phyloP scores from a whole-genome alignment of 2,797 vertebrate genomes.

The Diceros bicornis region DNA sequence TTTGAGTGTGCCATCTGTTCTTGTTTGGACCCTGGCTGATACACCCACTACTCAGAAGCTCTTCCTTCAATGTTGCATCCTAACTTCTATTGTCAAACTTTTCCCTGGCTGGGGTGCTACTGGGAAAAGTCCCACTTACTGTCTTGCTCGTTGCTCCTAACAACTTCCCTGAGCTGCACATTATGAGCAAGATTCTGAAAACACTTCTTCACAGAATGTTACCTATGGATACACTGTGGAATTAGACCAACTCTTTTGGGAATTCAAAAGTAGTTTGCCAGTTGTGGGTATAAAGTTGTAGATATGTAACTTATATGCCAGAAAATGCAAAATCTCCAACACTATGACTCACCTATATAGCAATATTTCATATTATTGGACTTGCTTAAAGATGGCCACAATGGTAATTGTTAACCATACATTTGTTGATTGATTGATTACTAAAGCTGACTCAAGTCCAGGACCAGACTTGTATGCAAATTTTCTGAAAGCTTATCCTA shows the following conservation, averaged over 20 bases:
- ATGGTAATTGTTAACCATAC: neutral
- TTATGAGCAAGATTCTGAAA: neutral
- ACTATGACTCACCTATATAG: neutral
- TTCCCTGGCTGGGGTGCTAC: neutral
- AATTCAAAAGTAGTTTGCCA: neutral
- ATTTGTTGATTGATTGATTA: neutral
- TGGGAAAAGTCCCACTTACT: neutral
- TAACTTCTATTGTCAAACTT: neutral
- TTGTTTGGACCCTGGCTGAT: neutral
- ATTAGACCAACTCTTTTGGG: neutral
- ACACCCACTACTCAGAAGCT: neutral
- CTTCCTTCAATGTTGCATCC: neutral
- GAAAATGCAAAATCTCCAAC: constrained; percentile 29
- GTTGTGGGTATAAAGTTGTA: neutral
- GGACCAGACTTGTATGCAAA: neutral
- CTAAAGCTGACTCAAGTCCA: neutral
- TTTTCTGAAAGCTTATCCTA: constrained; percentile 11
- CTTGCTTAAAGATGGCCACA: neutral
- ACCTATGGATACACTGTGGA: neutral
- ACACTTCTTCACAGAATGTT: neutral
- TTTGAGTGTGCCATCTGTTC: neutral
- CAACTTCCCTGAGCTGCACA: neutral
- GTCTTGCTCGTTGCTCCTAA: neutral
- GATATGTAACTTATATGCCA: neutral
- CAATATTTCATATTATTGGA: neutral